phyloP scores from a whole-genome alignment of 2,888 invertebrate species.

The Eurois occulta region DNA sequence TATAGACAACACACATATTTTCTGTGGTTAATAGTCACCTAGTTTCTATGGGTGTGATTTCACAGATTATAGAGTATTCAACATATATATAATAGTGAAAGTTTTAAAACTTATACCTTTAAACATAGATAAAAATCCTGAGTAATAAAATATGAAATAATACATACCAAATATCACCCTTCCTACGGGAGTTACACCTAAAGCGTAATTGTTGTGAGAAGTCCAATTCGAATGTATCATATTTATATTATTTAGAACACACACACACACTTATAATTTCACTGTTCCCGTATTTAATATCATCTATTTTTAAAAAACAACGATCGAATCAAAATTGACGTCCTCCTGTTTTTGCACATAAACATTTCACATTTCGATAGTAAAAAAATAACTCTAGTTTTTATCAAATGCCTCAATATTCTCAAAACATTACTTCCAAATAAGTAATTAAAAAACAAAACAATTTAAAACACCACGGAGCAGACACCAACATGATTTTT shows the following conservation, averaged over 20 bases:
- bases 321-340: neutral
- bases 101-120: neutral
- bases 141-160: neutral
- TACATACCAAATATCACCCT: slow-evolving; percentile 48
- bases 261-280: neutral
- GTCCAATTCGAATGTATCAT: slow-evolving; percentile 46
- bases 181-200: slow-evolving; percentile 15
- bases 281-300: neutral
- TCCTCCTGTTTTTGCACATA: neutral
- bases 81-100: neutral
- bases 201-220: slow-evolving; percentile 7
- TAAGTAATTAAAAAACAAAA: neutral
- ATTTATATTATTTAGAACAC: neutral
- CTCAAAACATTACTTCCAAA: neutral
- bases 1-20: neutral
- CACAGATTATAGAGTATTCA: neutral
- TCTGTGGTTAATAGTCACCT: neutral
- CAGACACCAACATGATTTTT: neutral
- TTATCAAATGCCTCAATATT: neutral
- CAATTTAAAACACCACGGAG: slow-evolving; percentile 5
- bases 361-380: too few relatives aligned
- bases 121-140: neutral
- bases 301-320: neutral
- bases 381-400: rapidly evolving
- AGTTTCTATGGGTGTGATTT: neutral